phyloP scores from a whole-genome alignment of 92 coral and sea anemone species.

The Galaxea fascicularis region DNA sequence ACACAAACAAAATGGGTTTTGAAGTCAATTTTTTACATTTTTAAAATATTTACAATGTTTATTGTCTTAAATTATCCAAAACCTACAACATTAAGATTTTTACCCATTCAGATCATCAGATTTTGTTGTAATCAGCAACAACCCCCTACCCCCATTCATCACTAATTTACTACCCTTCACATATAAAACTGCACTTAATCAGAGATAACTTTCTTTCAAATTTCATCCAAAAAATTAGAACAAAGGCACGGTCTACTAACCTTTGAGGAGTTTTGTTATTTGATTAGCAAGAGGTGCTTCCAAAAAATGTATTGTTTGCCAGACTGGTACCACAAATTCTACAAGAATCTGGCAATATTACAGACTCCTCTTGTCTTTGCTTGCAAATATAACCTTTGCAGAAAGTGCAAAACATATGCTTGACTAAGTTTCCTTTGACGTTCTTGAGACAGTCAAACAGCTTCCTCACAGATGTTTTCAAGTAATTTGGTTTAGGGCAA shows the following conservation, averaged over 20 bases:
- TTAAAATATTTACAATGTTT: too few relatives aligned
- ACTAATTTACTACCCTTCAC: background rate
- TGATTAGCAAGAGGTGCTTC: constrained; percentile 58
- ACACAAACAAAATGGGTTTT: background rate
- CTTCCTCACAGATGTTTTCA: constrained; percentile 51
- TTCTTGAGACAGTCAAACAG: constrained; percentile 38
- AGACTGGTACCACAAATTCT: constrained; percentile 47
- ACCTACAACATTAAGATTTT: background rate
- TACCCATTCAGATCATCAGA: background rate
- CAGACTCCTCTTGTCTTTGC: constrained; percentile 20
- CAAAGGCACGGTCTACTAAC: constrained; percentile 26
- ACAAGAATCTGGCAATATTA: constrained; percentile 43
- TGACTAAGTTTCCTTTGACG: constrained; percentile 50
- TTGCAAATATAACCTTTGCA: constrained; percentile 61
- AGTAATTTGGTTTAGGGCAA: constrained; percentile 65
- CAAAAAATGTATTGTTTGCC: constrained; percentile 33
- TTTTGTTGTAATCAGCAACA: background rate
- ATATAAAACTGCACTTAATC: background rate
- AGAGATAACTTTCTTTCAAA: background rate
- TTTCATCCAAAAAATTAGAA: background rate
- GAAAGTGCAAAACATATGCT: constrained; percentile 48
- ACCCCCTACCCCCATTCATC: background rate
- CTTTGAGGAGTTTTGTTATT: constrained; percentile 49
- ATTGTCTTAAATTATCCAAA: background rate
- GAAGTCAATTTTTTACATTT: too few relatives aligned